A percentile compares a stretch with the other conserved stretches of the same genome.
phyloP scores from a whole-genome alignment of 2,113 vertebrate species.

The Eptesicus fuscus region DNA sequence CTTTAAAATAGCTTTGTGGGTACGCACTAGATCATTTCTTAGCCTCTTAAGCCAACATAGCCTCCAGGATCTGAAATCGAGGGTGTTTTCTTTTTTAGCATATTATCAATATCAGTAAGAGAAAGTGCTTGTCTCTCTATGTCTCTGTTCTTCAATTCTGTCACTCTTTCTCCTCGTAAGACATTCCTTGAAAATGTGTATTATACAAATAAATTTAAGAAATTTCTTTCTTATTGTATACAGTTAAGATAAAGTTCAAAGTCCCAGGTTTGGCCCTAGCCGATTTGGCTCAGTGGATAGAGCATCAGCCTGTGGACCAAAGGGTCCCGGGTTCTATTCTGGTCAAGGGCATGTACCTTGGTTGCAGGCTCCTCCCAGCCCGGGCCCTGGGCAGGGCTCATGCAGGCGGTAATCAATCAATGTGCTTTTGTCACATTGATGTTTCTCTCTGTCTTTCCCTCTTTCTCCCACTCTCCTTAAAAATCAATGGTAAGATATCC shows the following conservation, averaged over 20 bases:
- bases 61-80: neutral
- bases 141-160: neutral
- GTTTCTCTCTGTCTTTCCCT: too few relatives aligned
- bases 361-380: too few relatives aligned
- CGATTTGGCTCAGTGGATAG: too few relatives aligned
- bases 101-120: neutral
- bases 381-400: too few relatives aligned
- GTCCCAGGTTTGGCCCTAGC: neutral
- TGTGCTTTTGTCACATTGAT: too few relatives aligned
- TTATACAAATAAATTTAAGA: neutral
- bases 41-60: neutral
- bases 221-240: neutral
- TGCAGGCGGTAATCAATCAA: too few relatives aligned
- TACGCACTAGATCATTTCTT: neutral
- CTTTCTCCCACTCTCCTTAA: too few relatives aligned
- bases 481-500: too few relatives aligned
- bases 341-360: too few relatives aligned
- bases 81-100: neutral
- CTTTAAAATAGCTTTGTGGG: neutral
- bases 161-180: neutral
- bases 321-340: too few relatives aligned
- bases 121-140: neutral
- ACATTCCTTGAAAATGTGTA: neutral
- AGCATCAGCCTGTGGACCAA: too few relatives aligned
- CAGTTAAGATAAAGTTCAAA: neutral